Evolutionary conservation across 2,888 invertebrate genomes (phyloP).

Genomic region (Pyrrhosoma nymphula): DNA sequence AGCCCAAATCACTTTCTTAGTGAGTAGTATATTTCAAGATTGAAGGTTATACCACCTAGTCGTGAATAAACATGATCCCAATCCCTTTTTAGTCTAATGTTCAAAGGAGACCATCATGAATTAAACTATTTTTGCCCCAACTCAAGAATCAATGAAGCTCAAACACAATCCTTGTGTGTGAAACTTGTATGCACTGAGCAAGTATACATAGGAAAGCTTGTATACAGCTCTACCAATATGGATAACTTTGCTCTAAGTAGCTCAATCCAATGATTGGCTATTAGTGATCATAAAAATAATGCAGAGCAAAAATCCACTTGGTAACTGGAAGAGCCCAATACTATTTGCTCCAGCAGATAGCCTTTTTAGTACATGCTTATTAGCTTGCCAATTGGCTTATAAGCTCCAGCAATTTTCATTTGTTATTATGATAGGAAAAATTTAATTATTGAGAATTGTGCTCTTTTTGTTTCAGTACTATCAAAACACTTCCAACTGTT

Average conservation of each 20-base stretch:
- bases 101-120: constrained; percentile 48
- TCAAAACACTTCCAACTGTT: constrained; percentile 31
- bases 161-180: constrained; percentile 37
- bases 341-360: constrained; percentile 53
- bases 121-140: constrained; percentile 49
- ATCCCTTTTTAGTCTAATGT: constrained; percentile 39
- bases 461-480: constrained; percentile 50
- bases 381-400: constrained; percentile 40
- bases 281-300: constrained; percentile 58
- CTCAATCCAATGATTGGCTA: constrained; percentile 46
- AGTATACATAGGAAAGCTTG: constrained; percentile 67
- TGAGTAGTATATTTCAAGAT: constrained; percentile 57
- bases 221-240: constrained; percentile 59
- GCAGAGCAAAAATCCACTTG: constrained; percentile 58
- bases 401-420: constrained; percentile 60
- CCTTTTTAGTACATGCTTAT: constrained; percentile 49
- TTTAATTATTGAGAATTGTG: constrained; percentile 61
- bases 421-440: constrained; percentile 53
- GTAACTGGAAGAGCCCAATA: constrained; percentile 48
- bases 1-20: constrained; percentile 65
- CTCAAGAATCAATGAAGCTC: constrained; percentile 55
- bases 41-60: neutral
- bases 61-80: constrained; percentile 31
- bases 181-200: constrained; percentile 61
- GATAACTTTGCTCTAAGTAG: constrained; percentile 45